Evolutionary conservation across 2,113 vertebrate genomes (phyloP).

Genomic region (Cavia aperea): DNA sequence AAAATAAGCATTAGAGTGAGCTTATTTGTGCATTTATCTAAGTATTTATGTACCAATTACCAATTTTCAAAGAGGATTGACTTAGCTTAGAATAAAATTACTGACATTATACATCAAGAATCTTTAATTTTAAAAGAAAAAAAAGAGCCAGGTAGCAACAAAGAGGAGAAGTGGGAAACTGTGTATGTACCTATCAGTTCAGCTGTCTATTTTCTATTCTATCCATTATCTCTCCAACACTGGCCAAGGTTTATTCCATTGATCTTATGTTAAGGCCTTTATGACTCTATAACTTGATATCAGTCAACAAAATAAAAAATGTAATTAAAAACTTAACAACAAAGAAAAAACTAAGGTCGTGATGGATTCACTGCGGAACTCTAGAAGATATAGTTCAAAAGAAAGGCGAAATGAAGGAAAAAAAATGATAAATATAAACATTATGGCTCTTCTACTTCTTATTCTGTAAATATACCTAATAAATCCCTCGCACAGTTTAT

Average conservation of each 20-base stretch:
- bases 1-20: not conserved
- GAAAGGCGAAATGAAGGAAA: not conserved
- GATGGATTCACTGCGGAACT: too few species aligned
- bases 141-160: not conserved
- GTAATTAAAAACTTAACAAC: too few species aligned
- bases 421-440: not conserved
- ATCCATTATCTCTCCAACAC: not conserved
- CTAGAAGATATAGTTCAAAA: not conserved
- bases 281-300: not conserved
- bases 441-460: not conserved
- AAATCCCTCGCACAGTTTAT: not conserved
- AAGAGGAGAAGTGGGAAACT: not conserved
- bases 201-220: not conserved
- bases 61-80: not conserved
- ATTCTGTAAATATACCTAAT: not conserved
- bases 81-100: not conserved
- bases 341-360: too few species aligned
- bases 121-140: constrained; percentile 13
- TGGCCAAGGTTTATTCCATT: not conserved
- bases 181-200: not conserved
- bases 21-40: not conserved
- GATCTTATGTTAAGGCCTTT: not conserved
- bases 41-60: not conserved
- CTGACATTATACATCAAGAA: not conserved
- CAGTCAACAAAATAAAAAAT: too few species aligned